Conservation (phyloP, 2,888 invertebrate species). For the Acronicta leporina region DNA sequence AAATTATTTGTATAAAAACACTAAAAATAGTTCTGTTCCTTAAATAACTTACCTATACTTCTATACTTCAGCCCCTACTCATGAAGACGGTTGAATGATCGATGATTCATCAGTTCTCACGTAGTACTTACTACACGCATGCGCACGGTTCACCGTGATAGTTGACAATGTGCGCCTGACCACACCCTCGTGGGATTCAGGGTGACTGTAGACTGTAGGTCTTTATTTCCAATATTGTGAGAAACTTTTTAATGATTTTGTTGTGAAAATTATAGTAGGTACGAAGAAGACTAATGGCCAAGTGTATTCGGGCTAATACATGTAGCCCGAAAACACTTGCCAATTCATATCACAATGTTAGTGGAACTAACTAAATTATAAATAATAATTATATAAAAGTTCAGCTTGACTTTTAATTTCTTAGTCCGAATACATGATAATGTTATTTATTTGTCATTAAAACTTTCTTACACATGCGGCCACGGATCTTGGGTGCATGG, state of each 20-base stretch:
- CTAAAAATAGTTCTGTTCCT: no score
- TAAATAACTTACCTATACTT: constrained; percentile 32
- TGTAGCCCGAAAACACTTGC: no score
- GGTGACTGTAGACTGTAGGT: not conserved
- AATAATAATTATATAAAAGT: no score
- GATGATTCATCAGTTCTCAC: constrained; percentile 28
- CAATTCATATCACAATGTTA: no score
- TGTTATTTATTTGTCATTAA: no score
- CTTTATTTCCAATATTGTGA: constrained; percentile 14
- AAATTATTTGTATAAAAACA: no score
- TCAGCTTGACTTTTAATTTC: no score
- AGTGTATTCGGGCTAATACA: no score
- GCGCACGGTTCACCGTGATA: constrained; percentile 6
- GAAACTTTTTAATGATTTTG: constrained; percentile 9
- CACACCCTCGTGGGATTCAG: constrained; percentile 49
- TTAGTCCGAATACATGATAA: no score
- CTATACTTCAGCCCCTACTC: constrained; percentile 3
- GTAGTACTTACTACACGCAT: constrained; percentile 15
- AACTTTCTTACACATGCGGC: constrained; percentile 11
- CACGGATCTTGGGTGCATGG: constrained; percentile 36
- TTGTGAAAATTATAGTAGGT: constrained; percentile 19
- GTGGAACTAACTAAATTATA: no score
- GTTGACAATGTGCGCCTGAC: constrained; percentile 32
- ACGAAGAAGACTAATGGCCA: no score
- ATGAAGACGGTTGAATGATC: constrained; percentile 31